phyloP scores from a whole-genome alignment of 2,888 invertebrate genomes.

The Dolomedes plantarius region DNA sequence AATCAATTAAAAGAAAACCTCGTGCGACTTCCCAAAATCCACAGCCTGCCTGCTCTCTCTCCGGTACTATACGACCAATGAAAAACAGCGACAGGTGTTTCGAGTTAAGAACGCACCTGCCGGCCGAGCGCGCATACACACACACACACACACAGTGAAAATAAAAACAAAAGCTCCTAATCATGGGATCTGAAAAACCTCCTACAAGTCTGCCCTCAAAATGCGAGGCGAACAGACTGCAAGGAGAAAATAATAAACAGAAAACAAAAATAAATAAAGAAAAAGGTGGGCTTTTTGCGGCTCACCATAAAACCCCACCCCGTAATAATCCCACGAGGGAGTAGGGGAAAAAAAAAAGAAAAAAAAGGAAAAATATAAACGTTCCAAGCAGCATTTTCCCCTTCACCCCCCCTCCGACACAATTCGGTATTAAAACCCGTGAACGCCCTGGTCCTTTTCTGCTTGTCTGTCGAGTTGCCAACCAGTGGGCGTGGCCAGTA shows the following conservation, averaged over 20 bases:
- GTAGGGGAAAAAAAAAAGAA: too few species aligned
- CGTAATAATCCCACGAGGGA: slow-evolving; percentile 4
- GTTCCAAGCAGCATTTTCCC: not conserved
- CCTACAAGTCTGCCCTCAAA: slow-evolving; percentile 42
- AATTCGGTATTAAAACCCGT: not conserved
- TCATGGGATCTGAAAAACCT: slow-evolving; percentile 22
- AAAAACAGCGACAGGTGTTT: slow-evolving; percentile 65
- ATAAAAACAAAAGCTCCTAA: not conserved
- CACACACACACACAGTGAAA: not conserved
- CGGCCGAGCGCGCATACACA: slow-evolving; percentile 2
- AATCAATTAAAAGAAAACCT: slow-evolving; percentile 6
- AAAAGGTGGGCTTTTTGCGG: slow-evolving; percentile 50
- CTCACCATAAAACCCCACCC: slow-evolving; percentile 52
- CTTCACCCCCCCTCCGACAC: too few species aligned
- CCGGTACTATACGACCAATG: slow-evolving; percentile 24
- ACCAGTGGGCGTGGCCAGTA: slow-evolving; percentile 62
- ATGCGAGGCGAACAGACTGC: not conserved
- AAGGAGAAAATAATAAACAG: not conserved
- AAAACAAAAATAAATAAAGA: slow-evolving; percentile 19
- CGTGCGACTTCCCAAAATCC: not conserved
- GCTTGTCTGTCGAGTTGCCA: slow-evolving; percentile 8
- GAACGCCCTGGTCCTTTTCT: slow-evolving; percentile 18
- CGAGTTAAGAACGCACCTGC: slow-evolving; percentile 51
- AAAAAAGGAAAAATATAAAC: slow-evolving; percentile 1
- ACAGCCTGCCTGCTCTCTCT: not conserved